These are phyloP conservation scores for Agonopterix subpropinquella DNA, from an alignment of 2,888 invertebrate genomes.

Conservation along the genomic window DNA sequence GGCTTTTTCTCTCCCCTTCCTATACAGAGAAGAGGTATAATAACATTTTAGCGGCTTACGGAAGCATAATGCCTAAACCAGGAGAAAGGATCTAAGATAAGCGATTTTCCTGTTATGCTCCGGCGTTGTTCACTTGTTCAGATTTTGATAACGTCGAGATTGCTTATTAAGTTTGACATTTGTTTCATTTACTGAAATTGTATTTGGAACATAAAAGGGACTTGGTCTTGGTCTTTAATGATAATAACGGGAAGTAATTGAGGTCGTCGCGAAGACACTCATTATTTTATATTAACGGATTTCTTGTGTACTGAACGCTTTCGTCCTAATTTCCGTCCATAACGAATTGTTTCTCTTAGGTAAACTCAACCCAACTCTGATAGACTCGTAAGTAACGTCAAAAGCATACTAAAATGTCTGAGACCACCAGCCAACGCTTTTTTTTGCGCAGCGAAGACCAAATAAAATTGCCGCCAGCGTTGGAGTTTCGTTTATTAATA, in stretches of 20 bases:
- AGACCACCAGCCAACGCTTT: too few relatives aligned
- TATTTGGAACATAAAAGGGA: not conserved
- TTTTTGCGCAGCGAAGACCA: too few relatives aligned
- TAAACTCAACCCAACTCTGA: too few relatives aligned
- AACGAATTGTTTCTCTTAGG: too few relatives aligned
- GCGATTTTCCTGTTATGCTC: conserved; percentile 15
- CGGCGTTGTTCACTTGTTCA: conserved; percentile 8
- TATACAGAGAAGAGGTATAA: not conserved
- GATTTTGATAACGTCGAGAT: conserved; percentile 11
- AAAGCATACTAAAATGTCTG: too few relatives aligned
- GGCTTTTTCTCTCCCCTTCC: too few relatives aligned
- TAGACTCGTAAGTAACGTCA: too few relatives aligned
- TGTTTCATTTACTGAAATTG: conserved; percentile 2
- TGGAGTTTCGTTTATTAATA: too few relatives aligned
- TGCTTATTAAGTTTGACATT: conserved; percentile 9
- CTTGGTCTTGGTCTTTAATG: not conserved
- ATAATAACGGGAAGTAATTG: not conserved
- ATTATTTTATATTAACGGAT: too few relatives aligned
- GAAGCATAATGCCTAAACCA: conserved; percentile 9
- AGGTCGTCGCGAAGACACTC: not conserved
- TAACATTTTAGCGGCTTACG: conserved; percentile 13
- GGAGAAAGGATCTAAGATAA: conserved; percentile 13
- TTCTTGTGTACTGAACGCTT: too few relatives aligned
- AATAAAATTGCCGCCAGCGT: too few relatives aligned
- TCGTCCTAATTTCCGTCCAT: too few relatives aligned